Evolutionary conservation across 2,888 invertebrate genomes (phyloP), one percentile per base, ranked within the genome.

Genomic region (Agrenia bidenticulata): DNA sequence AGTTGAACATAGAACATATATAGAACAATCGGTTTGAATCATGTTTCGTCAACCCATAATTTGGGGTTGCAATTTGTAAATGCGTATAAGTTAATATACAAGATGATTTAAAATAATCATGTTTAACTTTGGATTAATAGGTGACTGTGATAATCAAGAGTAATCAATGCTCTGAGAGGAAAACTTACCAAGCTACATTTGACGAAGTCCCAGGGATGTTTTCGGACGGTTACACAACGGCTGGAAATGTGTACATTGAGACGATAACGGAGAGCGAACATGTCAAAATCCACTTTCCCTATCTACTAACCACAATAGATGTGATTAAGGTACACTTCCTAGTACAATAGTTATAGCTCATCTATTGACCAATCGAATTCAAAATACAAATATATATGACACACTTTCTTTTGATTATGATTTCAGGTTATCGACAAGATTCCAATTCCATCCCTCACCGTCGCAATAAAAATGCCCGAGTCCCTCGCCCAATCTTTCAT

Each of bases 191-290:
- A 67, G 76, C 76, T 1, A 73, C 69, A 19, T 66, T 73, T 60
- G 72, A 73, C 60, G 76, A 76, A 69, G 73, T 74, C 23, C 76
- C 76, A 17, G 72, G 72, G 9, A 76, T 76, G 76, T 76, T 76
- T 45, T 71, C 72, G 17, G 76, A 76, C 58, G 76, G 76, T 21
- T 68, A 61, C 51, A 67, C 67, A 11, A 73, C 70, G 13, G 74
- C 76, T 55, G 73, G 73, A 26, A 73, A 67, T 65, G 76, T 76
- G n/a, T 69, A 68, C 53, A 73, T 76, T 54, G 74, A 76, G 61
- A 73, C 70, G 13, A 66, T 76, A 24, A 61, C 59, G 45, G 73
- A 72, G 42, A 74, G 76, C 63, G 76, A 76, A 51, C 76, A 74
- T 63, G 73, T 74, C 19, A 73, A 72, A 63, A 76, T 76, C 45